Evolutionary conservation across 2,888 invertebrate genomes (phyloP), one percentile per base, ranked within the genome.

Genomic region (Andrena camellia): DNA sequence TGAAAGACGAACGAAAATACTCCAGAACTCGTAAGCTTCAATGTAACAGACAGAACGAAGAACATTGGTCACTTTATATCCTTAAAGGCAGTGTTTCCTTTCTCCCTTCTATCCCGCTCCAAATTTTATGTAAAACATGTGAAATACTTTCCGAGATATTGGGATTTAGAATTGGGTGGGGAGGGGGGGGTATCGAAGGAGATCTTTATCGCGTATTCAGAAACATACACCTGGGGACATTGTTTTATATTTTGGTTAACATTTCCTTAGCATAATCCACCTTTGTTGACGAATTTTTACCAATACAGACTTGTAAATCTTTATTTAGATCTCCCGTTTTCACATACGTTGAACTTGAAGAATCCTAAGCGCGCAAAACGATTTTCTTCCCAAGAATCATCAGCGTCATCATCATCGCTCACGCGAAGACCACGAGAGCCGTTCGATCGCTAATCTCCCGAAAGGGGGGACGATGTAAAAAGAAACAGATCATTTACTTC

Each of bases 401-500:
- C 42, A 42, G 33, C 31, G 63, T 63, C 35, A 35, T 63, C 33
- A 31, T 31, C 33, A 20, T n/a, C 31, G 17, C 29, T 66, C 29
- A 13, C 10, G 5, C 20, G 7, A 29, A 67, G 26, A 10, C 10
- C 26, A 29, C 50, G 23, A 42, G 42, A 42, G n/a, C n/a, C 13
- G 23, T 60, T 26, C 60, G 50, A 26, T 26, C 29, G 26, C 54
- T 26, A 26, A 73, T 54, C 60, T 20, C 17, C 8, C 60, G 31
- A 20, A 50, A 31, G 17, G 33, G 59, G 62, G 50, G 31, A 52
- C 50, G 23, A 42, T 42, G 54, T 50, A 50, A 60, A 31, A 69
- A 52, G 66, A 69, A 72, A 67, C 52, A 57, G 68, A 68, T 63
- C 72, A 64, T 77, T 63, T 63, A 33, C 68, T 77, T 74, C 69